Conservation (phyloP, 1,140 invertebrate species). For the Pollicipes pollicipes region DNA sequence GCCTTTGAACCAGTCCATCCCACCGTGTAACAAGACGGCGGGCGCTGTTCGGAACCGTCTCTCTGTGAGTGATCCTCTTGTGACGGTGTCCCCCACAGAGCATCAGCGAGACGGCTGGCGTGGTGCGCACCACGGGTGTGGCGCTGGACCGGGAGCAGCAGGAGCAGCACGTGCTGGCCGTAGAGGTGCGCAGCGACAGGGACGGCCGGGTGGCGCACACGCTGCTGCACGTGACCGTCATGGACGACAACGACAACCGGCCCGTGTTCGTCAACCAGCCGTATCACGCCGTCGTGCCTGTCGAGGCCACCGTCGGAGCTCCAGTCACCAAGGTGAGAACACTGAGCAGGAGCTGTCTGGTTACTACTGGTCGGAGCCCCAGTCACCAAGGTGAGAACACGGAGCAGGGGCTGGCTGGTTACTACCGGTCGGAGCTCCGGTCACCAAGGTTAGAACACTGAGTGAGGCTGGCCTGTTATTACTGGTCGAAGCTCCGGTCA, state of each 20-base stretch:
- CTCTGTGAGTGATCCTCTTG: too few relatives aligned
- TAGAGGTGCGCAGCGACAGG: constrained; percentile 23
- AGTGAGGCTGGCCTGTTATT: too few relatives aligned
- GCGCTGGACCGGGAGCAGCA: constrained; percentile 69
- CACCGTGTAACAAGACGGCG: too few relatives aligned
- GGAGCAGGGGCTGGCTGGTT: too few relatives aligned
- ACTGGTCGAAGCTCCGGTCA: too few relatives aligned
- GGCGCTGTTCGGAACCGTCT: too few relatives aligned
- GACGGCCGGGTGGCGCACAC: constrained; percentile 13
- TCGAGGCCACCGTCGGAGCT: constrained; percentile 57
- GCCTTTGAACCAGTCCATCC: too few relatives aligned
- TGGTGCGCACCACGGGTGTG: constrained; percentile 59
- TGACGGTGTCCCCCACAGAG: not conserved
- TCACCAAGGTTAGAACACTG: too few relatives aligned
- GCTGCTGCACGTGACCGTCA: constrained; percentile 53
- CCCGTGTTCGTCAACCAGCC: constrained; percentile 62
- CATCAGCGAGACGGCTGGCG: constrained; percentile 42
- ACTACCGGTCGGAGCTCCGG: too few relatives aligned
- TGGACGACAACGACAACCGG: constrained; percentile 32
- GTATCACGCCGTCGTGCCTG: constrained; percentile 66
- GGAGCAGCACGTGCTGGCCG: constrained; percentile 42
- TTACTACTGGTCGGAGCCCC: too few relatives aligned
- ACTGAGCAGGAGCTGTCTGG: too few relatives aligned
- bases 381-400: too few relatives aligned
- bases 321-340: constrained; percentile 40